A percentile compares a stretch with the other conserved stretches of the same genome.
phyloP scores from a whole-genome alignment of 2,888 invertebrate genomes.

The Agriopis aurantiaria region DNA sequence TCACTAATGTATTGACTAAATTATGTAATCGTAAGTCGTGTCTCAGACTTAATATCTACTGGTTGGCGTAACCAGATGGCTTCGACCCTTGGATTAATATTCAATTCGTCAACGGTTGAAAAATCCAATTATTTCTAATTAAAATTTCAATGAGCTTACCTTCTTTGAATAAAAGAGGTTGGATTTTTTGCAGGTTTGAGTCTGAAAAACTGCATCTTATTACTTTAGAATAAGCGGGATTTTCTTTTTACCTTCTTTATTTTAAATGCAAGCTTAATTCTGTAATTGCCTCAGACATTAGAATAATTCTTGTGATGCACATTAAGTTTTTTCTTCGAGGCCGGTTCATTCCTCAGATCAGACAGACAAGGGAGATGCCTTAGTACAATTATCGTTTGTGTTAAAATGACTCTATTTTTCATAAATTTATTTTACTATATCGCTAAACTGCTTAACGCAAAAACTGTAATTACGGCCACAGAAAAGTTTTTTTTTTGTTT shows the following conservation, averaged over 20 bases:
- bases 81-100: constrained; percentile 41
- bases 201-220: constrained; percentile 1
- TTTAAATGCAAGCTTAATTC: not conserved
- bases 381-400: too few species aligned
- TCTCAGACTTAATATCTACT: not conserved
- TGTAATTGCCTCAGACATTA: too few species aligned
- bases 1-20: not conserved
- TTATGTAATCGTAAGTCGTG: not conserved
- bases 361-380: too few species aligned
- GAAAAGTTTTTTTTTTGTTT: too few species aligned
- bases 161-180: constrained; percentile 24
- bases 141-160: constrained; percentile 41
- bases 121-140: constrained; percentile 45
- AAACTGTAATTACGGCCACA: too few species aligned
- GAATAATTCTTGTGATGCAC: too few species aligned
- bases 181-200: constrained; percentile 7
- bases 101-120: constrained; percentile 39
- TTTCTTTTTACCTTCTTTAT: not conserved
- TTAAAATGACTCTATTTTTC: too few species aligned
- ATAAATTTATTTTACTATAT: too few species aligned
- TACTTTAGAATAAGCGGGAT: not conserved
- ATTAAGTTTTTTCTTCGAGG: too few species aligned
- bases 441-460: too few species aligned
- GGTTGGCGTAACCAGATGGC: constrained; percentile 30
- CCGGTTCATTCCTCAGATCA: too few species aligned